Evolutionary conservation across 2,797 vertebrate species (phyloP).

Genomic region (Siniperca obscura): DNA sequence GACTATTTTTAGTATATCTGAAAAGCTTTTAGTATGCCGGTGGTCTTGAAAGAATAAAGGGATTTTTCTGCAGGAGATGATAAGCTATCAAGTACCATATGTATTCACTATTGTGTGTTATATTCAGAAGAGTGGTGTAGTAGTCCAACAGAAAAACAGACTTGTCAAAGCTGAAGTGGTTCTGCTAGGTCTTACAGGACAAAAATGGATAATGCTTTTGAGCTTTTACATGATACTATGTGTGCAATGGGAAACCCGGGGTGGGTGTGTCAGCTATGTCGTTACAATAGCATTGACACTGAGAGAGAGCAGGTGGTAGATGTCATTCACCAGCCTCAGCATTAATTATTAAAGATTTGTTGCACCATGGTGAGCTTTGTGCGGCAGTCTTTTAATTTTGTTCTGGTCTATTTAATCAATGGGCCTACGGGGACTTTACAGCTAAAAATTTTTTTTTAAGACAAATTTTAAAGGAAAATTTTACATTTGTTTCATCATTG

Average conservation of each 20-base stretch:
- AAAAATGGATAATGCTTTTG: constrained; percentile 22
- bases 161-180: constrained; percentile 16
- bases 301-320: constrained; percentile 82
- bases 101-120: constrained; percentile 32
- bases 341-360: constrained; percentile 82
- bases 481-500: background rate
- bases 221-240: constrained; percentile 45
- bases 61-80: constrained; percentile 59
- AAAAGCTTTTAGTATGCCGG: constrained; percentile 67
- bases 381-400: constrained; percentile 60
- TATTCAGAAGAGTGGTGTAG: constrained; percentile 29
- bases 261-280: constrained; percentile 74
- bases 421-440: constrained; percentile 1
- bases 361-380: constrained; percentile 58
- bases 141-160: constrained; percentile 8
- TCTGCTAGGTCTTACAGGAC: constrained; percentile 31
- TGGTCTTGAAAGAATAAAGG: constrained; percentile 66
- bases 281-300: constrained; percentile 64
- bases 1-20: constrained; percentile 74
- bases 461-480: background rate
- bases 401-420: constrained; percentile 46
- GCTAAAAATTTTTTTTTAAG: background rate
- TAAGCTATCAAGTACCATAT: constrained; percentile 34
- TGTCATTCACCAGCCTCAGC: constrained; percentile 61
- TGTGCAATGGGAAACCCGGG: constrained; percentile 67